A percentile compares a stretch with the other conserved stretches of the same genome.
Conservation (phyloP, 2,797 vertebrate genomes). For the Adrianichthys oophorus region DNA sequence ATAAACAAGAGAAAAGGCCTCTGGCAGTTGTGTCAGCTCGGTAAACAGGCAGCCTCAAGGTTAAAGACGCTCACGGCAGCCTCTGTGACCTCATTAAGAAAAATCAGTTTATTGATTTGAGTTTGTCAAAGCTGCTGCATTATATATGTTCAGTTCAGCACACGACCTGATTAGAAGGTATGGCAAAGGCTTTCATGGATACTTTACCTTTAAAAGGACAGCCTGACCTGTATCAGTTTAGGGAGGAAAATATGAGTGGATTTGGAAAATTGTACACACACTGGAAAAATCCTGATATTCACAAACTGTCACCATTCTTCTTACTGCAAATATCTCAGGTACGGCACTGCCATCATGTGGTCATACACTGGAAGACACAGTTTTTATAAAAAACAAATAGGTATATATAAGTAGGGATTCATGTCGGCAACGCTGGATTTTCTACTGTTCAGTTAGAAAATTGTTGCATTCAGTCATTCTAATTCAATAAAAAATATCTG, state of each 20-base stretch:
- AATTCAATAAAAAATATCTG: no score
- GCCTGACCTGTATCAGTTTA: conserved; percentile 43
- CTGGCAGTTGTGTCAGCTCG: conserved; percentile 29
- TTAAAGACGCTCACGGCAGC: conserved; percentile 54
- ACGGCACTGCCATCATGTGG: conserved; percentile 75
- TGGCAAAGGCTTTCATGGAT: conserved; percentile 37
- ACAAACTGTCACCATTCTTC: conserved; percentile 5
- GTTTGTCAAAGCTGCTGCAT: conserved; percentile 69
- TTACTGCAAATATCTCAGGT: conserved; percentile 34
- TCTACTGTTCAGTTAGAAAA: no score
- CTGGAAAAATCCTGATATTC: conserved; percentile 9
- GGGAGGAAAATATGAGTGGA: conserved; percentile 4
- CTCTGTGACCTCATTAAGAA: conserved; percentile 65
- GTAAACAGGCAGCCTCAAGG: conserved; percentile 50
- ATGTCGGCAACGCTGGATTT: no score
- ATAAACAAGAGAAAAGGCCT: conserved; percentile 30
- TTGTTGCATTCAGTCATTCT: no score
- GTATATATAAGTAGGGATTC: no score
- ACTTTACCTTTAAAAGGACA: conserved; percentile 43
- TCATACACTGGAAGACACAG: conserved; percentile 14
- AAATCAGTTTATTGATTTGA: conserved; percentile 67
- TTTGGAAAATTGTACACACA: conserved; percentile 24
- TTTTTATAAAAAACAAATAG: no score
- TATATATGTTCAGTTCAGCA: conserved; percentile 57
- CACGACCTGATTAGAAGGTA: conserved; percentile 55